phyloP scores from a whole-genome alignment of 2,113 vertebrate genomes.

The Brienomyrus brachyistius region DNA sequence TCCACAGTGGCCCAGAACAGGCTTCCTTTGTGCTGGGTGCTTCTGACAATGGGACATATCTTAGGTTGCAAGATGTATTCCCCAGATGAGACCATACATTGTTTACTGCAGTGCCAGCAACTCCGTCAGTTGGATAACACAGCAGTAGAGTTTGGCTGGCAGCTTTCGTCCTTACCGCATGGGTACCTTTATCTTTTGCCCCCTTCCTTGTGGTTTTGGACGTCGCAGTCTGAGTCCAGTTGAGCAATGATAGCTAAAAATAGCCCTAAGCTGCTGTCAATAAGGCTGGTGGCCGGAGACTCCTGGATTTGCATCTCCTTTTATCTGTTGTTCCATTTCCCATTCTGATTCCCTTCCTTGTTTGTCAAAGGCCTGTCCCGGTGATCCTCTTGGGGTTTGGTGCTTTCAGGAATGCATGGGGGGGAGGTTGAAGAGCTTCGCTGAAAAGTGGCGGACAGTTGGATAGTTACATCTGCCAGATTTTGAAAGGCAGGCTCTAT shows the following conservation, averaged over 20 bases:
- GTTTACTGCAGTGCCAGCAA: constrained; percentile 12
- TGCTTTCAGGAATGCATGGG: constrained; percentile 25
- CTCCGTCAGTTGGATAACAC: neutral
- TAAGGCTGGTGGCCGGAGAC: neutral
- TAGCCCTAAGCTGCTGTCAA: neutral
- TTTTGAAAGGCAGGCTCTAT: constrained; percentile 44
- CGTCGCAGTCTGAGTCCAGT: neutral
- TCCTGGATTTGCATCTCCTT: neutral
- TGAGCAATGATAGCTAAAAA: neutral
- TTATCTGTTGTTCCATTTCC: constrained; percentile 14
- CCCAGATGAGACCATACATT: constrained; percentile 34
- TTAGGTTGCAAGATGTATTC: constrained; percentile 31
- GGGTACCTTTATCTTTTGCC: neutral
- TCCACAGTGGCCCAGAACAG: constrained; percentile 6
- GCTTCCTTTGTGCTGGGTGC: constrained; percentile 25
- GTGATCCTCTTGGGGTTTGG: constrained; percentile 25
- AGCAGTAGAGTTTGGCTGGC: neutral
- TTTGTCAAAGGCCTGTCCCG: constrained; percentile 45
- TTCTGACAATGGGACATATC: constrained; percentile 19
- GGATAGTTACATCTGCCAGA: constrained; percentile 55
- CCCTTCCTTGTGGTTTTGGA: neutral
- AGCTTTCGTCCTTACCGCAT: neutral
- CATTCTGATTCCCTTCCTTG: constrained; percentile 36
- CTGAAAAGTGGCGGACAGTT: constrained; percentile 55
- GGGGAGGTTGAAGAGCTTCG: constrained; percentile 42